These are phyloP conservation scores for Thripadectes ignobilis DNA, from an alignment of 2,797 vertebrate genomes.

Conservation along the genomic window DNA sequence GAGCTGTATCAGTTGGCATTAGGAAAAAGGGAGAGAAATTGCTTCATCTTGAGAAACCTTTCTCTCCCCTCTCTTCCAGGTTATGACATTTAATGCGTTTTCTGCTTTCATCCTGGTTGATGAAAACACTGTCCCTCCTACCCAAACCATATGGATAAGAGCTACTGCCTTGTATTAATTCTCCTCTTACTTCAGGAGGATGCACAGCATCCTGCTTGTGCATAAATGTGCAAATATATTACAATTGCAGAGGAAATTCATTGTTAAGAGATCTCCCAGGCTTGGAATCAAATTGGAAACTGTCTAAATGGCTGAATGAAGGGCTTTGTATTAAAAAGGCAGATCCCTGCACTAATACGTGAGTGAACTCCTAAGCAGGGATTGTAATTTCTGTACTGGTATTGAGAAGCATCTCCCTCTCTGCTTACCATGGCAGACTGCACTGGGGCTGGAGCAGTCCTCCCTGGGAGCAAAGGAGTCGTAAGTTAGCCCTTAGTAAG, in stretches of 20 bases:
- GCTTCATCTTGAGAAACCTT: background rate
- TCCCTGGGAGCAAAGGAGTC: background rate
- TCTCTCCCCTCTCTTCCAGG: background rate
- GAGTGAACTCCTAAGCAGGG: constrained; percentile 9
- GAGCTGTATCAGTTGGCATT: background rate
- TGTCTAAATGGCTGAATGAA: constrained; percentile 65
- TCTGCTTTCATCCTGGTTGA: constrained; percentile 9
- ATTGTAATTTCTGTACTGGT: constrained; percentile 29
- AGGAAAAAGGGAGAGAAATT: background rate
- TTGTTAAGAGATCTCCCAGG: constrained; percentile 36
- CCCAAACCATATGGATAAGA: background rate
- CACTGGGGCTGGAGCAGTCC: background rate
- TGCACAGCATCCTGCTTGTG: background rate
- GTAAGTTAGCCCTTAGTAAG: constrained; percentile 25
- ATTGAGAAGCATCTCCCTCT: background rate
- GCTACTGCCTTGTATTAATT: background rate
- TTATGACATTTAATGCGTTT: constrained; percentile 24
- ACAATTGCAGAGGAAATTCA: constrained; percentile 46
- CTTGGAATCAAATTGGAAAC: constrained; percentile 60
- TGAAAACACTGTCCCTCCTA: background rate
- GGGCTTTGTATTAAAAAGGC: constrained; percentile 60
- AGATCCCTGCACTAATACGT: constrained; percentile 55
- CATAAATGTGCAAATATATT: constrained; percentile 41
- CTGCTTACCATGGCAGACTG: background rate
- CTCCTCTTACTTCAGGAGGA: constrained; percentile 2